Base-by-base conservation (phyloP, 35 echinoderm and acorn worm species). In the Strongylocentrotus purpuratus region DNA sequence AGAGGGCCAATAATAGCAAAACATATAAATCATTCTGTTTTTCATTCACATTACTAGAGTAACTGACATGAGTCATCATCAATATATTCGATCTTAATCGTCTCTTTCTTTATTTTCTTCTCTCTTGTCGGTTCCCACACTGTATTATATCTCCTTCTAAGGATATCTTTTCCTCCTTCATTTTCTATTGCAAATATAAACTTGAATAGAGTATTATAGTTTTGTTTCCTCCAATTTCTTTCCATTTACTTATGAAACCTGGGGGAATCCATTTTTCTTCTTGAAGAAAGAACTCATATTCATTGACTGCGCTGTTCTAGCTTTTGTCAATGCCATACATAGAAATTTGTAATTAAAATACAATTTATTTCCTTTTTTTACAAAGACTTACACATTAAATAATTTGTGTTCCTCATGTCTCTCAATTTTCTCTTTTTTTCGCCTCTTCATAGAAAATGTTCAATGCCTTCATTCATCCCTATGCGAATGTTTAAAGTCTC, bases 1-100 rank as follows among this genome's bases (percentile, higher is more conserved):
- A 78, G 28, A 78, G 20, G 65, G 22, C 65, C 65, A 78, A 78
- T 78, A 78, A n/a, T 78, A 28, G 65, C 65, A n/a, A 7, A 78
- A 78, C 65, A 78, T 78, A 78, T 78, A 78, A 78, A 78, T 78
- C 65, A 78, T 78, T 18, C 65, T 78, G 65, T 78, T 78, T 78
- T 78, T 78, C 28, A 78, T 78, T 78, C 20, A 78, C 65, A 78
- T 78, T 78, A 78, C 20, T 78, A 18, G 25, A 1, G 65, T 78
- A 70, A 10, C 17, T 59, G 52, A 59, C 52, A 78, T 78, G 65
- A 78, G 65, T 78, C 65, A 78, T 78, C 65, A 78, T 78, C 18
- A 78, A 78, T 28, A 7, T 78, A 78, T 78, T 78, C 65, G 18
- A n/a, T 70, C 65, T n/a, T 22, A 78, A 78, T 78, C 20, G n/a